Evolutionary conservation across 30 jellyfish, hydroid and myxozoan species (phyloP).

Genomic region (Sanderia malayensis): DNA sequence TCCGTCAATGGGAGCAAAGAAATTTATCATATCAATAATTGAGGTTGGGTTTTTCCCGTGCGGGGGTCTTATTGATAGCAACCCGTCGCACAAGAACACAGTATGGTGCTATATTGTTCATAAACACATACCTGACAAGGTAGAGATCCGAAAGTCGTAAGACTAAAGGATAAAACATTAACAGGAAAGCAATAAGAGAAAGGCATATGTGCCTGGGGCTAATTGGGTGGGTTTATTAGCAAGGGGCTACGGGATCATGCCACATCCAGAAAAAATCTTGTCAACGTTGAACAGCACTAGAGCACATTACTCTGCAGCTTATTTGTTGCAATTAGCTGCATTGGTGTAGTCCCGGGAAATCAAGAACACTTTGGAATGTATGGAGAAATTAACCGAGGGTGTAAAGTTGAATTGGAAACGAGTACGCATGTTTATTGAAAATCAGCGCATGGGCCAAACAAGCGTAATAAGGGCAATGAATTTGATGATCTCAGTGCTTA

Average conservation of each 20-base stretch:
- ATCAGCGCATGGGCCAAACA: conserved; percentile 41
- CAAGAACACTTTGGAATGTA: neutral
- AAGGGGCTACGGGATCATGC: too few species aligned
- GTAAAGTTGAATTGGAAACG: conserved; percentile 15
- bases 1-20: too few species aligned
- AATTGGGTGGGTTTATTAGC: too few species aligned
- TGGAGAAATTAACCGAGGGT: neutral
- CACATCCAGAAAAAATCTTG: too few species aligned
- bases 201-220: too few species aligned
- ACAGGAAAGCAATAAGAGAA: neutral
- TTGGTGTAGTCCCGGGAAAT: too few species aligned
- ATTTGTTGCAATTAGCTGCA: too few species aligned
- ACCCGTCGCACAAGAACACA: neutral
- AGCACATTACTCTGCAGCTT: too few species aligned
- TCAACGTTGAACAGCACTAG: too few species aligned
- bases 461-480: conserved; percentile 42
- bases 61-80: conserved; percentile 1
- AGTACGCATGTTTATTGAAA: conserved; percentile 34
- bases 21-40: neutral
- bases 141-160: conserved; percentile 6
- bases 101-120: neutral
- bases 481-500: conserved; percentile 59
- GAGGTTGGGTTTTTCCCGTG: neutral
- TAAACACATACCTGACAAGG: neutral
- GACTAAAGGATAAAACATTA: neutral